These are phyloP conservation scores for Lontra canadensis DNA, from an alignment of 2,113 vertebrate genomes.

Conservation along the genomic window DNA sequence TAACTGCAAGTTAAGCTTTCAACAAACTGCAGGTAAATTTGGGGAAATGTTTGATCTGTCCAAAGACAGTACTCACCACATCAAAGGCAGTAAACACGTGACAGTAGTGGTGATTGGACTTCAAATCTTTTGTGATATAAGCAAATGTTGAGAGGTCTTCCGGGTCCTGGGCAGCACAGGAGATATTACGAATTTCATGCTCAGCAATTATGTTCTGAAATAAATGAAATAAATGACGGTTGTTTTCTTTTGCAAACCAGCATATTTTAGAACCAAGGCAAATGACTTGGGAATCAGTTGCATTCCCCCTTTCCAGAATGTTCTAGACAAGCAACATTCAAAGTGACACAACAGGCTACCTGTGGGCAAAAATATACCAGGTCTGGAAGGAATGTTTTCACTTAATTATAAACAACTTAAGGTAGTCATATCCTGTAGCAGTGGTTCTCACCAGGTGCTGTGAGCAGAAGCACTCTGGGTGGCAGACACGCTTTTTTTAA, in stretches of 20 bases:
- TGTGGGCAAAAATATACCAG: background rate
- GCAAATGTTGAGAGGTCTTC: constrained; percentile 99
- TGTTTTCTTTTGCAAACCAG: constrained; percentile 13
- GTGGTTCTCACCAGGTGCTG: background rate
- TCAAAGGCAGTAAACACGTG: constrained; percentile 99
- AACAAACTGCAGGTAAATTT: background rate
- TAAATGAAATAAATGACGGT: constrained; percentile 47
- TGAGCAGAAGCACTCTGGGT: background rate
- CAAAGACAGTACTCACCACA: constrained; percentile 90
- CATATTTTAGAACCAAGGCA: constrained; percentile 4
- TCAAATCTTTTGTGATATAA: constrained; percentile 99
- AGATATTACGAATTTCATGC: constrained; percentile 99
- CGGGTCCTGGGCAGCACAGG: constrained; percentile 98
- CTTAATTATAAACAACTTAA: constrained; percentile 43
- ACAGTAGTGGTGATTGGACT: constrained; percentile 99
- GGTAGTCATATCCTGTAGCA: background rate
- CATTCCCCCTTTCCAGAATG: background rate
- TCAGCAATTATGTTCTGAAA: constrained; percentile 97
- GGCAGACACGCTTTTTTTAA: background rate
- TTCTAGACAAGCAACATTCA: background rate
- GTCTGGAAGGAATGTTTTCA: constrained; percentile 48
- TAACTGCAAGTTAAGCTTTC: background rate
- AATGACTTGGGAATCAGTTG: background rate
- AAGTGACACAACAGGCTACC: background rate
- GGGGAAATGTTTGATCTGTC: background rate